Evolutionary conservation across 2,797 vertebrate species (phyloP).

Genomic region (Sitta carolinensis): DNA sequence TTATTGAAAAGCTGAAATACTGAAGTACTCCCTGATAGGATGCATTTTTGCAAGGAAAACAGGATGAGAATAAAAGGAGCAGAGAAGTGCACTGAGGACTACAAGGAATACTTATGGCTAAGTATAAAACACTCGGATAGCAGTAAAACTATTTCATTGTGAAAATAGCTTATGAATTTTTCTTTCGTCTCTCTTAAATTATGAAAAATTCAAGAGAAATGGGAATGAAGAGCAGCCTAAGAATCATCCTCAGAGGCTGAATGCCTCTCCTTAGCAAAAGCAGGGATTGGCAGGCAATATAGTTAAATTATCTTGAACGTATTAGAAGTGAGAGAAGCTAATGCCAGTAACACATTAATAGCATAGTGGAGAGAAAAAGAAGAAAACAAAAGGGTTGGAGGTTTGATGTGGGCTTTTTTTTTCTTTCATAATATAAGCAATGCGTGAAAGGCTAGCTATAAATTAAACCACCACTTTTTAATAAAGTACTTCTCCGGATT

Average conservation of each 20-base stretch:
- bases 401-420: background rate
- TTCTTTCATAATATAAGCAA: background rate
- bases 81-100: background rate
- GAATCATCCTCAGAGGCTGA: background rate
- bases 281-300: background rate
- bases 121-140: background rate
- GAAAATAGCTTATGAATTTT: background rate
- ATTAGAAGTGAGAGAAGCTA: background rate
- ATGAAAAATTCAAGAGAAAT: background rate
- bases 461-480: background rate
- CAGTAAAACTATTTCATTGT: background rate
- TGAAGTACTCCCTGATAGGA: background rate
- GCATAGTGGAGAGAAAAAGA: background rate
- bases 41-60: background rate
- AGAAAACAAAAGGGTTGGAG: background rate
- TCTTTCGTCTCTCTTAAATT: background rate
- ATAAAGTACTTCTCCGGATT: background rate
- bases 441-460: background rate
- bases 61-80: background rate
- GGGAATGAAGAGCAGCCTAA: background rate
- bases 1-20: background rate
- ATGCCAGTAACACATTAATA: background rate
- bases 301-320: background rate
- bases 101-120: background rate
- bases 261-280: background rate